A percentile compares a stretch with the other conserved stretches of the same genome.
These are phyloP conservation scores for Astreopora myriophthalma DNA, from an alignment of 64 coral and sea anemone species.

Conservation along the genomic window DNA sequence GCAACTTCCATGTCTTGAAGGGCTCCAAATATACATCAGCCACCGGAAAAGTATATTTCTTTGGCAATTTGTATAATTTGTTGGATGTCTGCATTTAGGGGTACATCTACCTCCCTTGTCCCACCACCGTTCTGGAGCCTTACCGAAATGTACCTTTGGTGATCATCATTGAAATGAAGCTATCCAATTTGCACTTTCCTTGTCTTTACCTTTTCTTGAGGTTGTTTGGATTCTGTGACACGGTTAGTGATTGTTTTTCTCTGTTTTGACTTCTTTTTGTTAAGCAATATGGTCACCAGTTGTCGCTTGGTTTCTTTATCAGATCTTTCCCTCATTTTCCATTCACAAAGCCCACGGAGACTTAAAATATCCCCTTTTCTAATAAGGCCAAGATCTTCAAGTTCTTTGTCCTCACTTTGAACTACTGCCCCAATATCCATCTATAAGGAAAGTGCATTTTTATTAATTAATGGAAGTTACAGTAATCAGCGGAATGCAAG, in stretches of 20 bases:
- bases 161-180: slow-evolving; percentile 25
- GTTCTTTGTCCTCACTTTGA: neutral
- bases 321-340: neutral
- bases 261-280: neutral
- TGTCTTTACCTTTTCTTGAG: neutral
- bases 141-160: neutral
- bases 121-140: neutral
- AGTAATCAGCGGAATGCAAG: neutral
- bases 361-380: slow-evolving; percentile 10
- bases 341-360: neutral
- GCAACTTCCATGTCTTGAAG: neutral
- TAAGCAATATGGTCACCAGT: neutral
- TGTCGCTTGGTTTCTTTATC: neutral
- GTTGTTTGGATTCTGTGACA: neutral
- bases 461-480: neutral
- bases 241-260: neutral
- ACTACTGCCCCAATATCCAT: slow-evolving; percentile 18
- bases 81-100: neutral
- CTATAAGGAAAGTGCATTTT: slow-evolving; percentile 13
- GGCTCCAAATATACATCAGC: neutral
- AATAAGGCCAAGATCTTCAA: neutral
- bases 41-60: slow-evolving; percentile 2
- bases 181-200: slow-evolving; percentile 8
- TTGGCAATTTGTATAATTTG: slow-evolving; percentile 7
- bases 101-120: neutral